Evolutionary conservation across 2,888 invertebrate species (phyloP), one percentile per base, ranked within the genome.

Genomic region (Copidosoma aretas): DNA sequence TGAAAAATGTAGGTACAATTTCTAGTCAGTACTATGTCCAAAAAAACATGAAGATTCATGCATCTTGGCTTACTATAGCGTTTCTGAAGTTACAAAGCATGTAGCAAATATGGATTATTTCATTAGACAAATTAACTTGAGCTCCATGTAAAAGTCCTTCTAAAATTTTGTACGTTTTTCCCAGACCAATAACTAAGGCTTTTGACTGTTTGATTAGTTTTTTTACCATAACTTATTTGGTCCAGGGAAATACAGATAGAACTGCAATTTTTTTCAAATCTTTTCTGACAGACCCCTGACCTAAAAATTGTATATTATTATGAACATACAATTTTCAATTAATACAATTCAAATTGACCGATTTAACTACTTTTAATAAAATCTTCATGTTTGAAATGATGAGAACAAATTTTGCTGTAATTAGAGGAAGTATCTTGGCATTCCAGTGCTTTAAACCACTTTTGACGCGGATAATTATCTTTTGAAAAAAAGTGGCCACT

Each of bases 81-180:
- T 49, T 65, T 39, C 71, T 63, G 32, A 73, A 73, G 24, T 73
- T 71, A 59, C 71, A 73, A 5, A 71, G 21, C 67, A 70, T 71
- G 22, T 71, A 61, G 24, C 70, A 71, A 22, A 71, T 61, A 12
- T 21, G 66, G 24, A 67, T 66, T 19, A 71, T 70, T 41, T 73
- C 69, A 49, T 67, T 57, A 25, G 53, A 52, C 41, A 71, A 60
- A 15, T 51, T 15, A 21, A 65, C 19, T 14, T 73, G 62, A 12
- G 62, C 10, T 43, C 22, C 56, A 39, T 51, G 60, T 14, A 73
- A 61, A 14, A 63, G 63, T 19, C 62, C 66, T 22, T 57, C 41
- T 43, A 65, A 68, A 56, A 73, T 73, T 68, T 61, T 67, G 22
- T 64, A 32, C 32, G 3, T 32, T 32, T 32, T 32, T 3, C 32